phyloP scores from a whole-genome alignment of 2,888 invertebrate genomes.

The Onthophagus sagittarius region DNA sequence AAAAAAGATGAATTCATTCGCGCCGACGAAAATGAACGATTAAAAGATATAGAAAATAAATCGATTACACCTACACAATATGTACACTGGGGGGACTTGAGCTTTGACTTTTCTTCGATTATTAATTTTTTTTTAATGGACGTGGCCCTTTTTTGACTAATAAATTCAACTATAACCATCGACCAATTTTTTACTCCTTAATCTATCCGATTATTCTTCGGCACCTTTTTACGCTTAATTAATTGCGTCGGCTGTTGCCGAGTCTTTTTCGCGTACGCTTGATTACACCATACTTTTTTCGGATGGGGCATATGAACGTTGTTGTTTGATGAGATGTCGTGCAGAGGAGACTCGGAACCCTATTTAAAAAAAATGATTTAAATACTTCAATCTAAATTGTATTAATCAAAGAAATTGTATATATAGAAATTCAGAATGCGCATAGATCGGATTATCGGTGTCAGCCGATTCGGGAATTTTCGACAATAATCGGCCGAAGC shows the following conservation, averaged over 20 bases:
- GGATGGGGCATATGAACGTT: constrained; percentile 33
- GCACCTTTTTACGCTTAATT: constrained; percentile 20
- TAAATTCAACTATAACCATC: background rate
- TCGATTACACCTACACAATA: background rate
- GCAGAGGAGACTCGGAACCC: constrained; percentile 45
- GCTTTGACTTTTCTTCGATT: background rate
- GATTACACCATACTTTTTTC: constrained; percentile 16
- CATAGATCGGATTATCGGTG: too few species aligned
- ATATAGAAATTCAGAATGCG: too few species aligned
- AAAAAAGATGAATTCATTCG: background rate
- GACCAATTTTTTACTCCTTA: background rate
- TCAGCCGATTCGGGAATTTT: too few species aligned
- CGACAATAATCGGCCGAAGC: too few species aligned
- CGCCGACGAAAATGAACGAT: background rate
- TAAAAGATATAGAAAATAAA: background rate
- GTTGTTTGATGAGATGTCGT: constrained; percentile 46
- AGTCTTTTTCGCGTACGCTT: constrained; percentile 24
- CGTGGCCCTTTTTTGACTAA: background rate
- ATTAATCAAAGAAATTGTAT: too few species aligned
- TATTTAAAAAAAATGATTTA: constrained; percentile 18
- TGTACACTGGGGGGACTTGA: constrained; percentile 1
- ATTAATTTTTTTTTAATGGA: background rate
- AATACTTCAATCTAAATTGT: too few species aligned
- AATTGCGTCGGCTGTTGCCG: background rate
- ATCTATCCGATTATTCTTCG: constrained; percentile 23